phyloP scores from a whole-genome alignment of 2,888 invertebrate genomes.

The Gastrophysa polygoni region DNA sequence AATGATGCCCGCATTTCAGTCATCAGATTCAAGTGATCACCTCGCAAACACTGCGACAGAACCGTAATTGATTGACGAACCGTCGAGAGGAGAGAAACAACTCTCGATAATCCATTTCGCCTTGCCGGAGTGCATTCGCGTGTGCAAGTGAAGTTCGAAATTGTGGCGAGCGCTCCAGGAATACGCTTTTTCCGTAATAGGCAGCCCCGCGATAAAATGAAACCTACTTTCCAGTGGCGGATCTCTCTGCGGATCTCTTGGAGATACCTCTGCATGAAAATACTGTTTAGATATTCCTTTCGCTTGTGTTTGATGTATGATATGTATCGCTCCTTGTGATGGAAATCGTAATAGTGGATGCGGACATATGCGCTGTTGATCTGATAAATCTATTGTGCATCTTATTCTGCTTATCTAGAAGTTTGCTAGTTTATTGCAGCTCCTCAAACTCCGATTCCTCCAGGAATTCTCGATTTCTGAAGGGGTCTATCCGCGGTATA shows the following conservation, averaged over 20 bases:
- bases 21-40: background rate
- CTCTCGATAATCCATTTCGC: constrained; percentile 7
- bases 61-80: background rate
- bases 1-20: constrained; percentile 1
- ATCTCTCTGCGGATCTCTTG: background rate
- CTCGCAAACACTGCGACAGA: background rate
- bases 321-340: too few relatives aligned
- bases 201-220: constrained; percentile 28
- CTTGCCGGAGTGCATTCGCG: constrained; percentile 29
- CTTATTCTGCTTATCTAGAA: too few relatives aligned
- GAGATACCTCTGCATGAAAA: too few relatives aligned
- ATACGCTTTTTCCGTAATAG: constrained; percentile 28
- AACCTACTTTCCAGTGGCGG: background rate
- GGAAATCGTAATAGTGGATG: too few relatives aligned
- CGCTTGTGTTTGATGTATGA: too few relatives aligned
- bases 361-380: too few relatives aligned
- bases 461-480: too few relatives aligned
- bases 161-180: constrained; percentile 28
- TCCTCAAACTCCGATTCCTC: too few relatives aligned
- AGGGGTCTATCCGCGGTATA: too few relatives aligned
- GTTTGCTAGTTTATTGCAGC: too few relatives aligned
- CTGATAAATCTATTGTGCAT: too few relatives aligned
- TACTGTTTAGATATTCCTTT: too few relatives aligned
- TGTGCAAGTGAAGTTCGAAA: constrained; percentile 29
- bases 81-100: background rate